phyloP scores from a whole-genome alignment of 2,888 invertebrate species.

The Coecobrya sp. region DNA sequence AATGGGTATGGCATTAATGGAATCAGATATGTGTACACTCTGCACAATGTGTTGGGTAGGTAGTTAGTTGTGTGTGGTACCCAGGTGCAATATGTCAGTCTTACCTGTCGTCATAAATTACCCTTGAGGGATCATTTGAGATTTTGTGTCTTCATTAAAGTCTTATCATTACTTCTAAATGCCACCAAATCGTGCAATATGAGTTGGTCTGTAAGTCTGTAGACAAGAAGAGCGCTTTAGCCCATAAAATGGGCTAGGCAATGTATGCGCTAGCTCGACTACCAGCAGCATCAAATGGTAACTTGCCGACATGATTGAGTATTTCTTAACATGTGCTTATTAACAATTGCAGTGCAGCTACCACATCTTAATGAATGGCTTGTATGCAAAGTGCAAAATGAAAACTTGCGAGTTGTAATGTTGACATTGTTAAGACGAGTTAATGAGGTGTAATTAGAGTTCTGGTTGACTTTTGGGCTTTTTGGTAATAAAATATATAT shows the following conservation, averaged over 20 bases:
- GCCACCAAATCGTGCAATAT: slow-evolving; percentile 21
- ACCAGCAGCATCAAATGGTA: not conserved
- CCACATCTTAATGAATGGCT: not conserved
- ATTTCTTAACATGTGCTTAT: not conserved
- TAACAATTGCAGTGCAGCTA: not conserved
- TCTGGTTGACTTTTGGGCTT: slow-evolving; percentile 37
- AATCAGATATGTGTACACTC: not conserved
- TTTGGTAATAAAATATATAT: slow-evolving; percentile 22
- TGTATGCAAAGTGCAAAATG: slow-evolving; percentile 29
- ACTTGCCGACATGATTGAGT: slow-evolving; percentile 37
- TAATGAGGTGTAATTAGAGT: slow-evolving; percentile 44
- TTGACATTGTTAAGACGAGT: slow-evolving; percentile 37
- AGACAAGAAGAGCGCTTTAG: not conserved
- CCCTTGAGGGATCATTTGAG: slow-evolving; percentile 73
- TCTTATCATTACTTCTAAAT: slow-evolving; percentile 62
- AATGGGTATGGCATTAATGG: not conserved
- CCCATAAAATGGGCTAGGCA: not conserved
- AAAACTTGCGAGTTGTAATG: slow-evolving; percentile 15
- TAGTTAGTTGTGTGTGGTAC: slow-evolving; percentile 31
- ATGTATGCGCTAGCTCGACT: not conserved
- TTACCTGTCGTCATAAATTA: slow-evolving; percentile 75
- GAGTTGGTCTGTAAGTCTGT: not conserved
- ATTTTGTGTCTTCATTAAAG: slow-evolving; percentile 76
- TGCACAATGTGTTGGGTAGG: not conserved
- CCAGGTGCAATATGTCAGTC: slow-evolving; percentile 77